These are phyloP conservation scores for Apostichopus japonicus DNA, from an alignment of 35 echinoderm and acorn worm species.

Conservation along the genomic window DNA sequence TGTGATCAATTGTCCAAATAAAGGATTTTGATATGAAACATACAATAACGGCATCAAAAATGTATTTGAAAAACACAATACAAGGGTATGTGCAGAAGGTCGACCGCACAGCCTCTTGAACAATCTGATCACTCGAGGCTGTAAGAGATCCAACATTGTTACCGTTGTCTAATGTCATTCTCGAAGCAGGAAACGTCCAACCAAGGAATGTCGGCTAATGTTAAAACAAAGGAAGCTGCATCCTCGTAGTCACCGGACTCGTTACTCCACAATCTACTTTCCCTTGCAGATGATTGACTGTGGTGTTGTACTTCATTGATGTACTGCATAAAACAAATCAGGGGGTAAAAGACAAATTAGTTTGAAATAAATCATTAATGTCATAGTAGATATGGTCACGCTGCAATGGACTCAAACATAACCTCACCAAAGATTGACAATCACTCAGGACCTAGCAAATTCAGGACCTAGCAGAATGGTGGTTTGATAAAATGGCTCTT, in stretches of 20 bases:
- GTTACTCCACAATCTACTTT: neutral
- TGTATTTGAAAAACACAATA: too few species aligned
- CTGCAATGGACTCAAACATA: too few species aligned
- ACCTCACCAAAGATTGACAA: too few species aligned
- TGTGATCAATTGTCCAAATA: neutral
- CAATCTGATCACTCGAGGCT: neutral
- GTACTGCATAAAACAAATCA: neutral
- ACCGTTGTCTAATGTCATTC: conserved; percentile 74
- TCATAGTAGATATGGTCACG: too few species aligned
- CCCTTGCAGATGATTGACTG: neutral
- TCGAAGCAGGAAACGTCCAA: conserved; percentile 71
- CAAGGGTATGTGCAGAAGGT: too few species aligned
- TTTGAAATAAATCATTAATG: too few species aligned
- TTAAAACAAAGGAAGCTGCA: conserved; percentile 66
- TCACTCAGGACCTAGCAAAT: too few species aligned
- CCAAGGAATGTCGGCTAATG: conserved; percentile 88
- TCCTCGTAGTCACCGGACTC: conserved; percentile 67
- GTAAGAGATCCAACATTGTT: neutral
- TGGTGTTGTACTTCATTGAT: neutral
- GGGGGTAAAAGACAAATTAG: neutral
- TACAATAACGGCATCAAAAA: neutral
- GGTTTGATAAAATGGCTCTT: too few species aligned
- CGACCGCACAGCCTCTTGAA: too few species aligned
- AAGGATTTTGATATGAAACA: neutral
- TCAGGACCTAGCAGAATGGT: too few species aligned